Evolutionary conservation across 2,888 invertebrate species (phyloP).

Genomic region (Sussaba pulchella): DNA sequence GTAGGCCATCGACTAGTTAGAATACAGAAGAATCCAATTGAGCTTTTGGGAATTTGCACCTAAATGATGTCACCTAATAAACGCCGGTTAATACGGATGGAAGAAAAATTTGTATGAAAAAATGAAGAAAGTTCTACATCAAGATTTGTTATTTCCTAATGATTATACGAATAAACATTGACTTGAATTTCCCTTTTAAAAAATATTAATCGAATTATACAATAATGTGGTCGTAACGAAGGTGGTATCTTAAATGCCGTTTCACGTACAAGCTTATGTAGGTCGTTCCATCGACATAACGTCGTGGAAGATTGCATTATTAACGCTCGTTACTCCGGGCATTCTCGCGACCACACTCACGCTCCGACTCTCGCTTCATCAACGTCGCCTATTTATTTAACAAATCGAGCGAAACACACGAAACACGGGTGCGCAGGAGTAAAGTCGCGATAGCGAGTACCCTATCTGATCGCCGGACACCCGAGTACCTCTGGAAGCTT

Average conservation of each 20-base stretch:
- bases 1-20: not conserved
- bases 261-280: conserved; percentile 51
- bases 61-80: too few species aligned
- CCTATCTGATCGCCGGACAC: conserved; percentile 56
- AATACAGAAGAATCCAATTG: not conserved
- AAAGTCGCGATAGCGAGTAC: conserved; percentile 20
- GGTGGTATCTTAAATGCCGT: conserved; percentile 14
- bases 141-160: too few species aligned
- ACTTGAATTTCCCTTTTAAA: conserved; percentile 1
- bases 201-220: too few species aligned
- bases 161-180: conserved; percentile 16
- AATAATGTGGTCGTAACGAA: conserved; percentile 15
- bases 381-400: conserved; percentile 63
- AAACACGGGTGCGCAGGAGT: conserved; percentile 46
- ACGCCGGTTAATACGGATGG: too few species aligned
- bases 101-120: too few species aligned
- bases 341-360: conserved; percentile 46
- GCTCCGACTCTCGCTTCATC: conserved; percentile 54
- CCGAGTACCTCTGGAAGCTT: conserved; percentile 15
- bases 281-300: conserved; percentile 60
- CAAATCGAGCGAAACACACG: conserved; percentile 62
- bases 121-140: too few species aligned
- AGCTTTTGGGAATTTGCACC: not conserved
- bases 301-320: conserved; percentile 62
- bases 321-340: conserved; percentile 60